Evolutionary conservation across 30 jellyfish, hydroid and myxozoan species (phyloP).

Genomic region (Euphysa ruthae): DNA sequence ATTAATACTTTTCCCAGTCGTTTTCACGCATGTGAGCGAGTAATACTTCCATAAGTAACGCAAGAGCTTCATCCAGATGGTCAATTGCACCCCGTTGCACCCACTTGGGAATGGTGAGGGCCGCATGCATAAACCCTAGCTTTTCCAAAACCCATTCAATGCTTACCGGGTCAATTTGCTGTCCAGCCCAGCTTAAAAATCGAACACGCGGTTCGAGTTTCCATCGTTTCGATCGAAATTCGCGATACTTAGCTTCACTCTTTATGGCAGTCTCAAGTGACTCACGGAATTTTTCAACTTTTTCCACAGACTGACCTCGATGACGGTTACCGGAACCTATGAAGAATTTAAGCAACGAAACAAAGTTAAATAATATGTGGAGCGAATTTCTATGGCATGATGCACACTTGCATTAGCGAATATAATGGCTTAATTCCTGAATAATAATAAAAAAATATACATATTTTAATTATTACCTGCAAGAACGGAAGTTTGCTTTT

Average conservation of each 20-base stretch:
- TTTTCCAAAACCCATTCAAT: conserved; percentile 97
- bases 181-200: conserved; percentile 90
- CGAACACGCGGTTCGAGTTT: conserved; percentile 90
- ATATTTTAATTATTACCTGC: no score
- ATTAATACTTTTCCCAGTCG: no score
- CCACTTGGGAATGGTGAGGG: conserved; percentile 93
- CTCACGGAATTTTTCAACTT: neutral
- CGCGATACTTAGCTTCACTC: conserved; percentile 78
- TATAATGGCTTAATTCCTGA: no score
- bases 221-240: conserved; percentile 82
- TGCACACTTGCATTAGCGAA: no score
- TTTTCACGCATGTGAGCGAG: neutral
- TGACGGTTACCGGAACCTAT: no score
- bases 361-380: no score
- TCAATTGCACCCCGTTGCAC: conserved; percentile 95
- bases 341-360: no score
- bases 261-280: conserved; percentile 15
- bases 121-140: conserved; percentile 92
- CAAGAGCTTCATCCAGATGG: conserved; percentile 71
- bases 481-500: conserved; percentile 59
- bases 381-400: no score
- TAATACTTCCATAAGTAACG: conserved; percentile 47
- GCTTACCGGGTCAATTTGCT: conserved; percentile 95
- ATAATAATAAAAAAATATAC: neutral
- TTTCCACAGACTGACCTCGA: no score